Conservation (phyloP, 2,113 vertebrate species). For the Pipa parva region DNA sequence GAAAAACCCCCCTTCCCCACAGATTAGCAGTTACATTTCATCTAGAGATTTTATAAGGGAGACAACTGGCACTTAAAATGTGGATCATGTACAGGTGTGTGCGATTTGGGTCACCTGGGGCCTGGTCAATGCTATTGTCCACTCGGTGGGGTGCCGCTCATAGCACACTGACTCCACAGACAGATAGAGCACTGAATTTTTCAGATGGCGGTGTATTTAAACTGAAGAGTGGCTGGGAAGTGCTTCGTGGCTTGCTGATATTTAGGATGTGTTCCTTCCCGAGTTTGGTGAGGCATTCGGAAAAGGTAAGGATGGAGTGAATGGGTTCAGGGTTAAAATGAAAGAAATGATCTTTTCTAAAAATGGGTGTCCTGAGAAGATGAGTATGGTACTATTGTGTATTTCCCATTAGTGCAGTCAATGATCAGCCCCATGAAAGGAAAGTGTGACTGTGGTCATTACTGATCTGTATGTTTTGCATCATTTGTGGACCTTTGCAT, state of each 20-base stretch:
- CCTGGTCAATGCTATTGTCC: neutral
- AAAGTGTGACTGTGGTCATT: too few species aligned
- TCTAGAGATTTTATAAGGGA: neutral
- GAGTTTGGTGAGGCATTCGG: slow-evolving; percentile 63
- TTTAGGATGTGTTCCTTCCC: slow-evolving; percentile 69
- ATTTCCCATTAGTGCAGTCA: neutral
- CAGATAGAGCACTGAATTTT: slow-evolving; percentile 46
- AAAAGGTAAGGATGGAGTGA: slow-evolving; percentile 57
- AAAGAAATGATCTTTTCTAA: too few species aligned
- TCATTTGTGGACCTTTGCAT: too few species aligned
- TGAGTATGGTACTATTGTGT: neutral
- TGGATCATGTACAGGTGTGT: neutral
- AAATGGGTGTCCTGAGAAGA: neutral
- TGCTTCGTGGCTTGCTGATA: slow-evolving; percentile 63
- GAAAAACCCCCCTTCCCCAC: neutral
- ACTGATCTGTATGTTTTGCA: too few species aligned
- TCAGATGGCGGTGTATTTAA: slow-evolving; percentile 66
- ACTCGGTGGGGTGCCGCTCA: slow-evolving; percentile 16
- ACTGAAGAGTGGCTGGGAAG: slow-evolving; percentile 64
- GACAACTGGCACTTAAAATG: neutral
- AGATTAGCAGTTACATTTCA: neutral
- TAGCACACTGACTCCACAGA: neutral
- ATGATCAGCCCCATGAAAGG: too few species aligned
- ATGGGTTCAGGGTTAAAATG: too few species aligned
- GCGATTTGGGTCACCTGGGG: neutral